Base-by-base conservation (phyloP, 2,888 invertebrate species). In the Ametastegia equiseti region DNA sequence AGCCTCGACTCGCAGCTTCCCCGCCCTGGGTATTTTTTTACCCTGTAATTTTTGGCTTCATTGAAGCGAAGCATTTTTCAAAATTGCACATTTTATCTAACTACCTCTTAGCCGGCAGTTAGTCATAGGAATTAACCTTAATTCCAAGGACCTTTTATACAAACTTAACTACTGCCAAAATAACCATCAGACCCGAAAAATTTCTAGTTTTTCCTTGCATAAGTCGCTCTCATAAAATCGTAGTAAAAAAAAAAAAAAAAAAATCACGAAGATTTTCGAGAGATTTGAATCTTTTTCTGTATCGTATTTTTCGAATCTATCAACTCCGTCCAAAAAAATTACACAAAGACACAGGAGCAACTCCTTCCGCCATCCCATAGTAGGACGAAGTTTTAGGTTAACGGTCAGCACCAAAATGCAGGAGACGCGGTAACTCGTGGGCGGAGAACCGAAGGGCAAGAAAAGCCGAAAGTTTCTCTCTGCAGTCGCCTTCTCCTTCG, bases 1-100 rank as follows among this genome's bases (percentile, higher is more conserved):
- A 83, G 50, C 75, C 63, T 23, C 63, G 81, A 47, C n/a, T n/a
- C 69, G 69, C 75, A 39, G 45, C 78, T 39, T 78, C 69, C 60
- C 82, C 82, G 81, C 80, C 83, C 83, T 65, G 33, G 63, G 75
- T 81, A 67, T 84, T 82, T 85, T 84, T 80, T 84, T 82, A 89
- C 86, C 89, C 89, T 89, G 87, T 89, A 89, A 89, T 89, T 89
- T 89, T 88, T 88, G 86, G 85, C 85, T 88, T 85, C 86, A 60
- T 60, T 78, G 27, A 42, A 39, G 19, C 5, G 86, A 87, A 84
- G 89, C 88, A 88, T 88, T 90, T 89, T 85, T 85, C 86, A 88
- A 89, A 89, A 90, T 88, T 88, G 89, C 87, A 84, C 85, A 87
- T 87, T 88, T 85, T 84, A 82, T 57, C 71, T 85, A 86, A 84